Evolutionary conservation across 2,888 invertebrate genomes (phyloP), one percentile per base, ranked within the genome.

Genomic region (Candidula unifasciata): DNA sequence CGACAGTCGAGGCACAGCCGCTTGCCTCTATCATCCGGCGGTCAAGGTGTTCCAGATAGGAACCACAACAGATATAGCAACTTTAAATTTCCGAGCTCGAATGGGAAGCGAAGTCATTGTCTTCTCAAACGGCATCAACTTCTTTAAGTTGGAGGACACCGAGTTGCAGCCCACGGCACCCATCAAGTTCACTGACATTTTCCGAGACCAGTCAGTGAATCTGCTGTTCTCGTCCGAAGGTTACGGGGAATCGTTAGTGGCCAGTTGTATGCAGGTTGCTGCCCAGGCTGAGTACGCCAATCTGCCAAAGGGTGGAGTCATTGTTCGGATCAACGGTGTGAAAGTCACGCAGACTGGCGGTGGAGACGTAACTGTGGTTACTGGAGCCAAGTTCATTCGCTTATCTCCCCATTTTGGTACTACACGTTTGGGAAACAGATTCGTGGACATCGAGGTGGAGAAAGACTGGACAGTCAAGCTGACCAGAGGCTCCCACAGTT

Each of bases 401-500:
- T 90, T 93, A 87, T 93, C 92, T n/a, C 93, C 94, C 2, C 82
- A 82, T 13, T 90, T 86, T 35, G 91, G 92, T 33, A 88, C 91
- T 21, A 88, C 93, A 2, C 90, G 91, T 54, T 87, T 94, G 30
- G 90, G 93, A 74, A 94, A 93, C 18, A 90, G 92, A 76, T 91
- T 91, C 85, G 90, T 94, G 69, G 93, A 94, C 82, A 92, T 93
- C 89, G 91, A 92, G n/a, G 91, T 94, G 66, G 94, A 92, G 77
- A 86, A 89, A 24, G 90, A 92, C 87, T 91, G 91, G 91, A 89
- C 89, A n/a, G 88, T 92, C 6, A 89, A 89, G 69, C 86, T 93
- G 30, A 89, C 88, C 35, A 89, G 92, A 1, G 92, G 92, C 0
- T 85, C 89, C 0, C 91, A 92, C 71, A 86, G 88, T 21, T 84